These are phyloP conservation scores for Cephonodes hylas DNA, from an alignment of 2,888 invertebrate species.

Conservation along the genomic window DNA sequence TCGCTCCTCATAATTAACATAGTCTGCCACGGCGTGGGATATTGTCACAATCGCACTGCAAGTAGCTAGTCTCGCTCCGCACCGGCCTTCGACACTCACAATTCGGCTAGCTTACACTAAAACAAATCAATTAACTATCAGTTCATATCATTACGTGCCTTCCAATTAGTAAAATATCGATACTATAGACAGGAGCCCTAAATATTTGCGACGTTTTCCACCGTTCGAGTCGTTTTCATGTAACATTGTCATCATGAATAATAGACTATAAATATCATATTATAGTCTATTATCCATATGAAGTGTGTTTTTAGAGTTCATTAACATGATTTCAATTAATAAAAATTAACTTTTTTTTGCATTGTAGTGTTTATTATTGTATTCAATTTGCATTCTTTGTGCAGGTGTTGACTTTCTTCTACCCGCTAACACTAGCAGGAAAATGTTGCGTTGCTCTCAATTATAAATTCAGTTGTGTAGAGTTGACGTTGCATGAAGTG, in stretches of 20 bases:
- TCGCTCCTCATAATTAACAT: slow-evolving; percentile 8
- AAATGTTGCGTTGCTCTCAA: slow-evolving; percentile 79
- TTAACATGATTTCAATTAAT: slow-evolving; percentile 71
- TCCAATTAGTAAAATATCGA: slow-evolving; percentile 25
- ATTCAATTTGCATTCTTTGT: slow-evolving; percentile 78
- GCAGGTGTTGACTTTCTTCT: slow-evolving; percentile 79
- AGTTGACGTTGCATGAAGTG: slow-evolving; percentile 65
- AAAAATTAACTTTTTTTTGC: slow-evolving; percentile 69
- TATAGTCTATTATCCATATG: slow-evolving; percentile 52
- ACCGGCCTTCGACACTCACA: slow-evolving; percentile 58
- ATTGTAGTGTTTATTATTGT: slow-evolving; percentile 76
- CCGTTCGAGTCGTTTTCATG: slow-evolving; percentile 43
- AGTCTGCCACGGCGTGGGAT: slow-evolving; percentile 8
- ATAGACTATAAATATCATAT: slow-evolving; percentile 44
- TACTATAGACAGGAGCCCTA: slow-evolving; percentile 28
- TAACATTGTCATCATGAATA: slow-evolving; percentile 47
- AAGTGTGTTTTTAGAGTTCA: slow-evolving; percentile 59
- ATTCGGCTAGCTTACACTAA: slow-evolving; percentile 69
- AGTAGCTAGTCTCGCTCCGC: slow-evolving; percentile 59
- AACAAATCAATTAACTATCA: slow-evolving; percentile 73
- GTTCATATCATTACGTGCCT: slow-evolving; percentile 41
- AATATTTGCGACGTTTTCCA: slow-evolving; percentile 73
- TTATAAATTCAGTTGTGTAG: slow-evolving; percentile 55
- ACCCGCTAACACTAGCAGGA: slow-evolving; percentile 80
- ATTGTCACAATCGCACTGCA: slow-evolving; percentile 39